A percentile compares a stretch with the other conserved stretches of the same genome.
These are phyloP conservation scores for Canis aureus DNA, from an alignment of 2,113 vertebrate species.

Conservation along the genomic window DNA sequence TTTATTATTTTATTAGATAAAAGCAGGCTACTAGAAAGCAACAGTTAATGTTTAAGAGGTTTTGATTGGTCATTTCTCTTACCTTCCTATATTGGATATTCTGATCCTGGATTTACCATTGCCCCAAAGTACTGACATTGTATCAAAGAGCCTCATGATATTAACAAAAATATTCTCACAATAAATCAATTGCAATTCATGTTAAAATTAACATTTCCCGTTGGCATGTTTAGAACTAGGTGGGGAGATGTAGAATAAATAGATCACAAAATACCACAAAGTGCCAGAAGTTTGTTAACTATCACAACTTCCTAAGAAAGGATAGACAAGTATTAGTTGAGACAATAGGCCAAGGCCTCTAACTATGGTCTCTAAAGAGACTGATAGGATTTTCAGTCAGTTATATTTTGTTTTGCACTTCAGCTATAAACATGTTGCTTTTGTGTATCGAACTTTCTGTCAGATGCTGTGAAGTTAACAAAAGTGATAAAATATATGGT, in stretches of 20 bases:
- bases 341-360: neutral
- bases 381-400: neutral
- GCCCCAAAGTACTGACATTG: neutral
- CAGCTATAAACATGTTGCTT: neutral
- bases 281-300: neutral
- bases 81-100: neutral
- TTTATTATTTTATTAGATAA: neutral
- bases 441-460: neutral
- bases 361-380: neutral
- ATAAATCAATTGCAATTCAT: slow-evolving; percentile 18
- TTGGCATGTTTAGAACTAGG: neutral
- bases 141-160: neutral
- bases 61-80: neutral
- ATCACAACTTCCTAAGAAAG: neutral
- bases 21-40: neutral
- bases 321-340: neutral
- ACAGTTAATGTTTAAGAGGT: neutral
- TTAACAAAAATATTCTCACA: slow-evolving; percentile 4
- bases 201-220: neutral
- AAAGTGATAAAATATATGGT: neutral
- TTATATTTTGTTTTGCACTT: neutral
- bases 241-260: neutral
- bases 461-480: neutral
- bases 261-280: neutral
- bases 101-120: neutral